These are phyloP conservation scores for Pangasius djambal DNA, from an alignment of 2,797 vertebrate species.

Conservation along the genomic window DNA sequence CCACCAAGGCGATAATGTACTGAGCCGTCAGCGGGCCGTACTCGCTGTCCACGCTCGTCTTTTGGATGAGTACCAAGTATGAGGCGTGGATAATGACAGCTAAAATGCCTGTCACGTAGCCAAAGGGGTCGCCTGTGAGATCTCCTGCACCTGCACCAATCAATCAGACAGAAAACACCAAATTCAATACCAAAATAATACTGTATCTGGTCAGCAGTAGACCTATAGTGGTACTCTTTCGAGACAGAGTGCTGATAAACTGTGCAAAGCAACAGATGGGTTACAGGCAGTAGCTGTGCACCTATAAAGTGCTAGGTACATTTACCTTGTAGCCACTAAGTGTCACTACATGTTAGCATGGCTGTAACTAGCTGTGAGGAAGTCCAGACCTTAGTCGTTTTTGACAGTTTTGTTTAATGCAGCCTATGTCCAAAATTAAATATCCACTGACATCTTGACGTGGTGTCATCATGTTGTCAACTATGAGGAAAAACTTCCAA, in stretches of 20 bases:
- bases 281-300: background rate
- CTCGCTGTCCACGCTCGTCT: constrained; percentile 86
- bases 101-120: constrained; percentile 91
- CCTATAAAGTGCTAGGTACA: background rate
- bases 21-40: constrained; percentile 93
- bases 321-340: background rate
- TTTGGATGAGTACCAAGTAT: constrained; percentile 97
- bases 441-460: background rate
- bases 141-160: constrained; percentile 87
- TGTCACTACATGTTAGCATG: background rate
- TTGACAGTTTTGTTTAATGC: background rate
- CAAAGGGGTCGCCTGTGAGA: constrained; percentile 90
- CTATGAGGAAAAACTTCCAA: background rate
- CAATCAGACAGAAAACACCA: background rate
- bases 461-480: background rate
- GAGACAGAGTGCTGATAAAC: background rate
- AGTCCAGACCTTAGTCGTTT: background rate
- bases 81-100: constrained; percentile 93
- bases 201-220: background rate
- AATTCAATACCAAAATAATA: constrained; percentile 1
- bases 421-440: background rate
- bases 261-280: background rate
- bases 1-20: constrained; percentile 90
- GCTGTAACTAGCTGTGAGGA: background rate
- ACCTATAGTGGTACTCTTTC: background rate